phyloP scores from a whole-genome alignment of 2,888 invertebrate species.

The Pandemis heparana region DNA sequence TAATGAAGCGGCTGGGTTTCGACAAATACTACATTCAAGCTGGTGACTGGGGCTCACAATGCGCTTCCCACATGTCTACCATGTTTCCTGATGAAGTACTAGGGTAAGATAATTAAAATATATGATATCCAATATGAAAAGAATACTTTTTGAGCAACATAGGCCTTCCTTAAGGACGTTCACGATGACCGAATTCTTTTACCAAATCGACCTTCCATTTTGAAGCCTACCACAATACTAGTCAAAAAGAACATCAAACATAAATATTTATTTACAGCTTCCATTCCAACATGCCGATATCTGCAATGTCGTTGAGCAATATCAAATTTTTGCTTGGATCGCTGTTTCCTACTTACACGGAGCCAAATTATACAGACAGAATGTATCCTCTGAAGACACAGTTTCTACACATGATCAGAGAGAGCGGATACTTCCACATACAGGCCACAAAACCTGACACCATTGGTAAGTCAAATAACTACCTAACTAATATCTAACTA shows the following conservation, averaged over 20 bases:
- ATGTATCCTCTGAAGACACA: slow-evolving; percentile 81
- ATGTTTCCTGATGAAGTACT: slow-evolving; percentile 86
- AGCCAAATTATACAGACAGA: slow-evolving; percentile 70
- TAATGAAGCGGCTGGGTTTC: slow-evolving; percentile 90
- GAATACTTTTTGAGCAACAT: no score
- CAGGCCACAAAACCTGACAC: slow-evolving; percentile 95
- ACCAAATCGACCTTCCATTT: no score
- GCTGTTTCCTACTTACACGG: slow-evolving; percentile 78
- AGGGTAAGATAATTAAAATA: slow-evolving; percentile 60
- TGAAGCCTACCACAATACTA: no score
- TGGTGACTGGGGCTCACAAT: slow-evolving; percentile 92
- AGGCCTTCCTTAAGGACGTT: no score
- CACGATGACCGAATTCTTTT: no score
- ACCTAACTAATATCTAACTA: no score
- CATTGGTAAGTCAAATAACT: slow-evolving; percentile 81
- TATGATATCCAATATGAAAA: no score
- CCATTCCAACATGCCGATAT: slow-evolving; percentile 88
- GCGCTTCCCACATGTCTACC: slow-evolving; percentile 86
- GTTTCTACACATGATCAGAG: slow-evolving; percentile 66
- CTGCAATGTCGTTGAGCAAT: slow-evolving; percentile 63
- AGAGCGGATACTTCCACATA: slow-evolving; percentile 89
- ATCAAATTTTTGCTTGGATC: slow-evolving; percentile 78
- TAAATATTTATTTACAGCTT: slow-evolving; percentile 77
- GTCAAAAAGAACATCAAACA: no score
- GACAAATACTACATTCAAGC: slow-evolving; percentile 90